A percentile compares a stretch with the other conserved stretches of the same genome.
phyloP scores from a whole-genome alignment of 2,113 vertebrate genomes.

The Sturnus vulgaris region DNA sequence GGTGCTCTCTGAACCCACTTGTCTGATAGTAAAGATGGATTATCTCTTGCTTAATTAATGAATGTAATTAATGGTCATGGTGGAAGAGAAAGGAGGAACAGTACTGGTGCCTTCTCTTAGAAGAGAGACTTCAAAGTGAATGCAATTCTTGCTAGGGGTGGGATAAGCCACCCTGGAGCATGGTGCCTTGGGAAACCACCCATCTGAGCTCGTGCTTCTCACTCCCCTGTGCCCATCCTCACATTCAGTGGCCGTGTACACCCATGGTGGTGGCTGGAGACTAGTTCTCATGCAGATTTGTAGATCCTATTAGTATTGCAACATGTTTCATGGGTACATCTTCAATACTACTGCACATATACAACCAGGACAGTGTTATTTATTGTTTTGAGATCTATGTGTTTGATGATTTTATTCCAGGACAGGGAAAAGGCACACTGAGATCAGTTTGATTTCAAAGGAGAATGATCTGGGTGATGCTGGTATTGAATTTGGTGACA shows the following conservation, averaged over 20 bases:
- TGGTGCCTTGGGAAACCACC: not conserved
- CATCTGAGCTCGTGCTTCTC: not conserved
- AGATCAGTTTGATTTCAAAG: not conserved
- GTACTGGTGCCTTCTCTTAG: not conserved
- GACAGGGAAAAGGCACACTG: not conserved
- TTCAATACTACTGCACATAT: not conserved
- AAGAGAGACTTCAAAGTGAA: not conserved
- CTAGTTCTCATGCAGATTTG: not conserved
- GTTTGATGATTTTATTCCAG: not conserved
- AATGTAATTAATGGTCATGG: not conserved
- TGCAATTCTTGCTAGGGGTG: not conserved
- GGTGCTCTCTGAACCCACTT: not conserved
- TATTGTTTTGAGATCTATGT: not conserved
- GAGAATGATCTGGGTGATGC: not conserved
- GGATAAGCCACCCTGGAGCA: rapidly evolving
- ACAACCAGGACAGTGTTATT: not conserved
- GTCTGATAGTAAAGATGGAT: not conserved
- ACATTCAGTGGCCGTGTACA: rapidly evolving
- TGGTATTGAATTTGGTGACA: not conserved
- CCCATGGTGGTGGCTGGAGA: rapidly evolving
- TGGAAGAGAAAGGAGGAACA: not conserved
- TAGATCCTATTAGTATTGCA: not conserved
- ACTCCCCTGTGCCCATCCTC: rapidly evolving
- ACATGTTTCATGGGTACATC: not conserved
- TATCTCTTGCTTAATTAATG: not conserved